phyloP scores from a whole-genome alignment of 2,113 vertebrate species.

The Tauraco erythrolophus region DNA sequence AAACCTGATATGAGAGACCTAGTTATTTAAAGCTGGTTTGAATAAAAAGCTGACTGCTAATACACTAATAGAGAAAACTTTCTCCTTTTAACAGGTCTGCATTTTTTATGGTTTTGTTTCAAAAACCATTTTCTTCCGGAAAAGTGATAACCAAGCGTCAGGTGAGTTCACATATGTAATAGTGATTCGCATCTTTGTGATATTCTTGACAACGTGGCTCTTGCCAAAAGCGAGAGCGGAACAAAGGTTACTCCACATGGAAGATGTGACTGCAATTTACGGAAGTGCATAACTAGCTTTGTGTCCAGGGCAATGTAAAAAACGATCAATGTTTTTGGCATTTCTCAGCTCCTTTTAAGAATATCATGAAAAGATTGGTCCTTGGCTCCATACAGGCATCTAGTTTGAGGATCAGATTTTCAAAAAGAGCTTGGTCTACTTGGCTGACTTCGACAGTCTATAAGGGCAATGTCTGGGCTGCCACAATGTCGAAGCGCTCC shows the following conservation, averaged over 20 bases:
- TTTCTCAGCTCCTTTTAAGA: neutral
- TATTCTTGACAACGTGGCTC: neutral
- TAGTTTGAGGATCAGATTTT: neutral
- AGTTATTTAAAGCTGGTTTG: neutral
- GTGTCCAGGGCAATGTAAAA: neutral
- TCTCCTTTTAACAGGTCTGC: conserved; percentile 82
- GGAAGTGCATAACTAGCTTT: neutral
- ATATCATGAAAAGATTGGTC: neutral
- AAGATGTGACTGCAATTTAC: neutral
- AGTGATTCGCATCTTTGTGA: neutral
- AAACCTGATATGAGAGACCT: neutral
- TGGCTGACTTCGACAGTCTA: neutral
- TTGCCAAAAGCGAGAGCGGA: neutral
- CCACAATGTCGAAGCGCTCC: neutral
- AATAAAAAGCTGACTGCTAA: neutral
- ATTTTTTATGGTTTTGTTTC: conserved; percentile 92
- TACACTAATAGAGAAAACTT: conserved; percentile 26
- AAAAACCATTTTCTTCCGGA: conserved; percentile 97
- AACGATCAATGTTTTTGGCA: neutral
- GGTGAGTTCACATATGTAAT: conserved; percentile 73
- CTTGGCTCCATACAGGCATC: neutral
- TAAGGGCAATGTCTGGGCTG: neutral
- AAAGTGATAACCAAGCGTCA: conserved; percentile 90
- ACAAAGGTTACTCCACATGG: neutral
- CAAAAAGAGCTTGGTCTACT: neutral